Evolutionary conservation across 2,113 vertebrate genomes (phyloP).

Genomic region (Lynx canadensis): DNA sequence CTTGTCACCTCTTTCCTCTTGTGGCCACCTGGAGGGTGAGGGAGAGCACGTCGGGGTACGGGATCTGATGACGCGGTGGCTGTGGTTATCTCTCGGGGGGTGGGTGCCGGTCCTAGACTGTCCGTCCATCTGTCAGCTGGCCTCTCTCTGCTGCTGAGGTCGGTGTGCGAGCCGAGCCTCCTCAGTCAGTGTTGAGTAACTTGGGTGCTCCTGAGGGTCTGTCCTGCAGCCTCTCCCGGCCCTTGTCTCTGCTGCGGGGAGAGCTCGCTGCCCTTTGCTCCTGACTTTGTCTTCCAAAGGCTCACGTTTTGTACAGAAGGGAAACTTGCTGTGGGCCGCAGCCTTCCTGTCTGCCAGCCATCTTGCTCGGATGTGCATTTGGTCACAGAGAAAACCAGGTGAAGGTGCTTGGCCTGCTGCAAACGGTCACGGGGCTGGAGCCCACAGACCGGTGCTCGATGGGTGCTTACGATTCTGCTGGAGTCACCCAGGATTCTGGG

Average conservation of each 20-base stretch:
- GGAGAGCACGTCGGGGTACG: background rate
- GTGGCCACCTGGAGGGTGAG: background rate
- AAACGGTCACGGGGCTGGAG: rapidly evolving
- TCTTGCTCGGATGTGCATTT: background rate
- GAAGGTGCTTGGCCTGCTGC: background rate
- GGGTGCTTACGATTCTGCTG: rapidly evolving
- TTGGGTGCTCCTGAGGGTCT: rapidly evolving
- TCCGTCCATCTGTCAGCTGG: background rate
- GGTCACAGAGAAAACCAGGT: background rate
- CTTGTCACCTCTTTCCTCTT: background rate
- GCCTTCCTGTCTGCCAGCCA: background rate
- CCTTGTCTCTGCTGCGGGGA: background rate
- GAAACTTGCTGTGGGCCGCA: background rate
- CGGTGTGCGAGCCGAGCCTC: rapidly evolving
- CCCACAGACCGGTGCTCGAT: rapidly evolving
- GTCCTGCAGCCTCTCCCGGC: background rate
- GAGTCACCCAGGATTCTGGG: background rate
- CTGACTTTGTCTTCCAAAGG: background rate
- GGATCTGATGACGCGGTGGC: background rate
- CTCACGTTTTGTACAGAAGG: background rate
- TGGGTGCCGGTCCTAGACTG: background rate
- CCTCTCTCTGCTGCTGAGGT: background rate
- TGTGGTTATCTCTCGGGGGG: background rate
- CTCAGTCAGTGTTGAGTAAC: rapidly evolving
- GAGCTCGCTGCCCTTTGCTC: background rate